Conservation (phyloP, 2,888 invertebrate species). For the Scaptomyza parva region DNA sequence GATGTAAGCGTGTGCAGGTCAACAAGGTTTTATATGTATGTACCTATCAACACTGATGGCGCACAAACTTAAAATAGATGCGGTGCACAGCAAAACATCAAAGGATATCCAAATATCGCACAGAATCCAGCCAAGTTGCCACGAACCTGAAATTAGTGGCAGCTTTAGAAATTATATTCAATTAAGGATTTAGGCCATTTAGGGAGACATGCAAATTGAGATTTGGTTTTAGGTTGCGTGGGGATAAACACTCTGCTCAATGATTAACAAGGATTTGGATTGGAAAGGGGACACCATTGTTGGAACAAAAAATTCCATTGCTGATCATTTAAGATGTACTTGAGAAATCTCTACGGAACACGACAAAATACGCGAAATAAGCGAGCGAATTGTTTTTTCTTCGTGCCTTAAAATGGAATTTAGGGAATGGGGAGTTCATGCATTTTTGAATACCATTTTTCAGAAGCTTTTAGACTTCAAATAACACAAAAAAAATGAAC, state of each 20-base stretch:
- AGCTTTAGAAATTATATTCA: neutral
- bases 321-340: neutral
- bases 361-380: neutral
- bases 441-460: neutral
- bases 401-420: conserved; percentile 4
- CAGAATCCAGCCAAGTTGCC: conserved; percentile 95
- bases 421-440: neutral
- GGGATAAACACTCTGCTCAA: too few species aligned
- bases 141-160: conserved; percentile 87
- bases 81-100: conserved; percentile 91
- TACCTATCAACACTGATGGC: conserved; percentile 70
- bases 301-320: conserved; percentile 1
- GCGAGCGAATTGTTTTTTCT: neutral
- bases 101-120: conserved; percentile 96
- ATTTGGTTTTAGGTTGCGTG: neutral
- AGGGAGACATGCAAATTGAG: neutral
- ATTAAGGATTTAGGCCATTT: neutral
- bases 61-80: conserved; percentile 75
- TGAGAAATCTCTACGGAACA: neutral
- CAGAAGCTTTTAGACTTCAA: neutral
- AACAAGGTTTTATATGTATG: too few species aligned
- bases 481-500: neutral
- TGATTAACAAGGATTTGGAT: neutral
- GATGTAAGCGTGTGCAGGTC: too few species aligned
- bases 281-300: neutral